phyloP scores from a whole-genome alignment of 2,113 vertebrate genomes.

The Cephalopterus ornatus region DNA sequence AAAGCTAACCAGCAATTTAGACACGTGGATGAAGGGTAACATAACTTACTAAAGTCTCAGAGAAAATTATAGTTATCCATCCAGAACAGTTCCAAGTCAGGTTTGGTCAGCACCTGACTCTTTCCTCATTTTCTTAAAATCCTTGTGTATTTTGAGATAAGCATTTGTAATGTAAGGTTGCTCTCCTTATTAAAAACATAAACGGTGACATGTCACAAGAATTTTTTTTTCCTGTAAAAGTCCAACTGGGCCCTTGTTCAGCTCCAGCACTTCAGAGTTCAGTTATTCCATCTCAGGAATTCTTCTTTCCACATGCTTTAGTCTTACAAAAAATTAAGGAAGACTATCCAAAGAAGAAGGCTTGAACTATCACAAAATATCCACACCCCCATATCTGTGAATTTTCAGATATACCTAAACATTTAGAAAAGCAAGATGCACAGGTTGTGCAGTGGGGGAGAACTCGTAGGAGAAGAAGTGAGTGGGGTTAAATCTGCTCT shows the following conservation, averaged over 20 bases:
- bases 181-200: neutral
- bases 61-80: neutral
- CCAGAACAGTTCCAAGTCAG: neutral
- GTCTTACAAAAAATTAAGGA: neutral
- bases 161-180: neutral
- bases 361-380: neutral
- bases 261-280: neutral
- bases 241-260: neutral
- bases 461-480: neutral
- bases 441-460: neutral
- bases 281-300: neutral
- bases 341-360: neutral
- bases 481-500: neutral
- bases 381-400: neutral
- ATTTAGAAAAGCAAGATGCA: neutral
- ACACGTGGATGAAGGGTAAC: neutral
- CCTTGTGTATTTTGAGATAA: neutral
- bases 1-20: neutral
- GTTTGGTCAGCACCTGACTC: neutral
- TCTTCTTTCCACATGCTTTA: neutral
- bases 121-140: neutral
- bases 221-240: neutral
- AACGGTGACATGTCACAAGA: rapidly evolving
- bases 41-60: neutral
- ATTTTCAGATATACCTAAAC: neutral